Base-by-base conservation (phyloP, 2,113 vertebrate species). In the Leucoraja erinaceus region DNA sequence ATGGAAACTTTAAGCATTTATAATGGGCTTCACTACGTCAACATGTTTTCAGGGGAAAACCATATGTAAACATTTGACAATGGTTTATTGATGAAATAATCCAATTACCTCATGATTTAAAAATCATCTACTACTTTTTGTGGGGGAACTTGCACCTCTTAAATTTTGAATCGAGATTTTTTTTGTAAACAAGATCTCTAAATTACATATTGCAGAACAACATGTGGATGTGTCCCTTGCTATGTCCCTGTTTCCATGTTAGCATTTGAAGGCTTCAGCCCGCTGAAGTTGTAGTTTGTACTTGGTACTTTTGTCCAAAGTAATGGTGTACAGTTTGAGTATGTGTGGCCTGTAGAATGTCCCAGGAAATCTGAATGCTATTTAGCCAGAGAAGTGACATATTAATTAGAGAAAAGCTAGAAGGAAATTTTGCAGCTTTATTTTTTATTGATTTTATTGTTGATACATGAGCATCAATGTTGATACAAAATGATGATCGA, bases 1-100 rank as follows among this genome's bases (percentile, higher is more conserved):
- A 86, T 86, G 11, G 83, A 86, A 86, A 86, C 54, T 59, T 84
- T 61, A 86, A 61, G 59, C 83, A 86, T 63, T 86, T 86, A 61
- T 63, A 61, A 61, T 86, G 83, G 33, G 25, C 59, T 86, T 86
- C 56, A 61, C 56, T 86, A 86, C 1, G 56, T 61, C 59, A 86
- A 86, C 83, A 86, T 61, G 11, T 86, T 86, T 14, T 61, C 83
- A 61, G n/a, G 28, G 83, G 83, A 86, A 83, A 83, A 56, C 25
- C 11, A 28, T 61, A 86, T 61, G 56, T 28, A 86, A 86, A 59
- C 56, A 86, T 86, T 86, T 61, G 4, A n/a, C 25, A n/a, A 61
- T 86, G 28, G 83, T 86, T 86, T 61, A 86, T 59, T 84, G 54
- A 84, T 84, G 22, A 59, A 84, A 84, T 84, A 84, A 59, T n/a